Evolutionary conservation across 92 coral and sea anemone genomes (phyloP).

Genomic region (Anthopleura xanthogrammica): DNA sequence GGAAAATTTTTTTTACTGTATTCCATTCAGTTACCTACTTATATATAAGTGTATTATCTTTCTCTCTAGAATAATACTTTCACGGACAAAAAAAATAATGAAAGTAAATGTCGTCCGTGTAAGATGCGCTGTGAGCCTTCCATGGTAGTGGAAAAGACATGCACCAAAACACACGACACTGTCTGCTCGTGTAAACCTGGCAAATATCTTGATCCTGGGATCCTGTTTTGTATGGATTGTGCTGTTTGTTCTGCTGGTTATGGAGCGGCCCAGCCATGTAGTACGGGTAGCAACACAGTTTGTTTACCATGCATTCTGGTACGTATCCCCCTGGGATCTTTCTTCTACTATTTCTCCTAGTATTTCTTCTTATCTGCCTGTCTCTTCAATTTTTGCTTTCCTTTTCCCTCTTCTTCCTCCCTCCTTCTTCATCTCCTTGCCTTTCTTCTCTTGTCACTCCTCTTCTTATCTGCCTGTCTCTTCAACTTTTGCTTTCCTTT

Average conservation of each 20-base stretch:
- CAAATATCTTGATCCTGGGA: conserved; percentile 19
- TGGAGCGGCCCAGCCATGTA: conserved; percentile 9
- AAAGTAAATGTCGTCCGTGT: conserved; percentile 1
- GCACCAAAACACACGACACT: not conserved
- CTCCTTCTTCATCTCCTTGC: not conserved
- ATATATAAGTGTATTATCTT: not conserved
- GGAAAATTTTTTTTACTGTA: not conserved
- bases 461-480: not conserved
- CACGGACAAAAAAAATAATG: not conserved
- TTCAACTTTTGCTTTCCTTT: not conserved
- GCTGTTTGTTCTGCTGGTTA: conserved; percentile 10
- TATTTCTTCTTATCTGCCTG: too few species aligned
- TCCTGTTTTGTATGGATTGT: conserved; percentile 29
- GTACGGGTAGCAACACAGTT: conserved; percentile 10
- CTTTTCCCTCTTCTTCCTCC: not conserved
- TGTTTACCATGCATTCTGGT: conserved; percentile 31
- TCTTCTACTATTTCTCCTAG: too few species aligned
- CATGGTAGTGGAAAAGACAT: not conserved
- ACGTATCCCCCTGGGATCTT: not conserved
- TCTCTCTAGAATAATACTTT: conserved; percentile 11
- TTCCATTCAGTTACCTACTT: not conserved
- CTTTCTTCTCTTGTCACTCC: not conserved
- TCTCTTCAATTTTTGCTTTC: not conserved
- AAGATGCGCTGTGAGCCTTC: conserved; percentile 1
- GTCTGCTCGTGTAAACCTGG: conserved; percentile 13